Evolutionary conservation across 1,140 invertebrate species (phyloP), one percentile per base, ranked within the genome.

Genomic region (Drosophila quadrilineata): DNA sequence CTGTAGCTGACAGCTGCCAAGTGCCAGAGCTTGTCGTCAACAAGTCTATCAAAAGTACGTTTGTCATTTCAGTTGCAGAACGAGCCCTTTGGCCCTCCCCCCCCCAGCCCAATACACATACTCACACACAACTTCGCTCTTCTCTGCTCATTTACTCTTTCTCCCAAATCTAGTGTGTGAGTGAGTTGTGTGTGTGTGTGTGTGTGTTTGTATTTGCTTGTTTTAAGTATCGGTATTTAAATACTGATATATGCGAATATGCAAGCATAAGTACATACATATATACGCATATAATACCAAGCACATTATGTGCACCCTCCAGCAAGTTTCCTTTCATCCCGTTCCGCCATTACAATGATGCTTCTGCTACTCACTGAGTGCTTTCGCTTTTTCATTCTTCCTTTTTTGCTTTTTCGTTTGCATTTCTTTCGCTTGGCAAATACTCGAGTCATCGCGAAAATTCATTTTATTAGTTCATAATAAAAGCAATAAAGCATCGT

Each of bases 31-130:
- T 85, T 85, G 79, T 85, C 79, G 79, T 85, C 79, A 85, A 85
- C 79, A 85, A 85, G 79, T 85, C 79, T 85, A 85, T 85, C 79
- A 85, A 85, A 79, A 85, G 79, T 75, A 85, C 79, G 79, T 85
- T 85, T 85, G 79, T 85, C 79, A 85, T 85, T 85, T 70, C 62
- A 75, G 79, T 79, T 85, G 79, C 79, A 85, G 31, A 74, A 40
- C 38, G 40, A 54, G 35, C 6, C 46, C 14, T 53, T 17, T 24
- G 12, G 2, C 24, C 17, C 9, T 6, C 2, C n/a, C 16, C 19
- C 38, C 40, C 35, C 36, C 21, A 29, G 16, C 41, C 19, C 53
- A 48, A 36, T n/a, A n/a, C n/a, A n/a, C n/a, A n/a, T n/a, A n/a
- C n/a, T n/a, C n/a, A n/a, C n/a, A n/a, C n/a, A n/a, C n/a, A n/a